phyloP scores from a whole-genome alignment of 2,113 vertebrate genomes.

The Gymnobelideus leadbeateri region DNA sequence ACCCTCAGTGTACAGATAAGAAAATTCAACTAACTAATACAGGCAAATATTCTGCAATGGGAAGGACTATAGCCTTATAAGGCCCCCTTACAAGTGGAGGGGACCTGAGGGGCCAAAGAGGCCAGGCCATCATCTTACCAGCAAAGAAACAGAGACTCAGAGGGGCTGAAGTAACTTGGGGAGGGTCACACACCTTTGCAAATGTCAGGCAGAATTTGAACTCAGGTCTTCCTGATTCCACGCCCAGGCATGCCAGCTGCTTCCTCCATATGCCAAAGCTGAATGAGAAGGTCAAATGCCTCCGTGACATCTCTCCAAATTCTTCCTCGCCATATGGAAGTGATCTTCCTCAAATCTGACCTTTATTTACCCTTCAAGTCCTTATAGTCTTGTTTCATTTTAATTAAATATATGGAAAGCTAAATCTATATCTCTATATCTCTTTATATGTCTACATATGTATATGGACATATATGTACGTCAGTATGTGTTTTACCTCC shows the following conservation, averaged over 20 bases:
- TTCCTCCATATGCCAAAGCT: not conserved
- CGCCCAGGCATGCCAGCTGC: not conserved
- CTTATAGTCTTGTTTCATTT: not conserved
- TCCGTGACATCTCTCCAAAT: not conserved
- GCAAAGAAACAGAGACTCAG: not conserved
- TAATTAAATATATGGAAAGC: not conserved
- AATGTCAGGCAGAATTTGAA: not conserved
- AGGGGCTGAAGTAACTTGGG: not conserved
- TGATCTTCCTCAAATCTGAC: not conserved
- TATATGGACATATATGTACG: not conserved
- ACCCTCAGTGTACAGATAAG: not conserved
- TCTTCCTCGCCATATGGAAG: not conserved
- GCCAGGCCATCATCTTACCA: not conserved
- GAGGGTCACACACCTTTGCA: not conserved
- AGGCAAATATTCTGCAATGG: no score
- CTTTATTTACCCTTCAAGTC: not conserved
- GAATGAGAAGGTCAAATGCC: not conserved
- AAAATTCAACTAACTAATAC: not conserved
- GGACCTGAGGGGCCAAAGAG: no score
- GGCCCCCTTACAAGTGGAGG: no score
- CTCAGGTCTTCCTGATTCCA: not conserved
- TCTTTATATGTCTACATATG: not conserved
- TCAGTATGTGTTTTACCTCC: no score
- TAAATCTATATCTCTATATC: not conserved
- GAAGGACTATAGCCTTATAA: no score